A percentile compares a stretch with the other conserved stretches of the same genome.
These are phyloP conservation scores for Papilio xuthus DNA, from an alignment of 1,140 invertebrate genomes.

Conservation along the genomic window DNA sequence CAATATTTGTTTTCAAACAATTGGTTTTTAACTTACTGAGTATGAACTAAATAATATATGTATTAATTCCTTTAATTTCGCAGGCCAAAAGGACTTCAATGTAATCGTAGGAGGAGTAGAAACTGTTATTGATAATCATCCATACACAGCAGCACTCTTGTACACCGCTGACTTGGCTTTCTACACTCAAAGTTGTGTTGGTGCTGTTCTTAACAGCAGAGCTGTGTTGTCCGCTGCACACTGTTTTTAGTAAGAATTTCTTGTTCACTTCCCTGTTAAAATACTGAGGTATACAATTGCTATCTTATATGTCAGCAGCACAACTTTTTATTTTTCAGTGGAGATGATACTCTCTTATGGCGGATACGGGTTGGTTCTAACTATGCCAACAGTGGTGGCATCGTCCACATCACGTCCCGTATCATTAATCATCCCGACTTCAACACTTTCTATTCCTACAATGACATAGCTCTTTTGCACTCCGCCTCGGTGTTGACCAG, in stretches of 20 bases:
- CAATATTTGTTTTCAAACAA: too few relatives aligned
- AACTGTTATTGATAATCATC: slow-evolving; percentile 18
- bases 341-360: slow-evolving; percentile 43
- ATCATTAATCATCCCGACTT: slow-evolving; percentile 79
- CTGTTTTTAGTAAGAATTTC: slow-evolving; percentile 19
- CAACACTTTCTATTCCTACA: slow-evolving; percentile 78
- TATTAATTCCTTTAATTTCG: not conserved
- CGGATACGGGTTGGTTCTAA: slow-evolving; percentile 49
- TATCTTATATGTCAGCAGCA: not conserved
- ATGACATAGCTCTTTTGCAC: slow-evolving; percentile 82
- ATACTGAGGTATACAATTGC: too few relatives aligned
- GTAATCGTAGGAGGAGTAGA: slow-evolving; percentile 10
- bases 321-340: slow-evolving; percentile 44
- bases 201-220: slow-evolving; percentile 27
- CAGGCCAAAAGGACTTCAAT: slow-evolving; percentile 27
- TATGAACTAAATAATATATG: not conserved
- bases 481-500: slow-evolving; percentile 58
- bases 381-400: slow-evolving; percentile 49
- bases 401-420: slow-evolving; percentile 45
- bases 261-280: not conserved
- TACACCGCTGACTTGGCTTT: not conserved
- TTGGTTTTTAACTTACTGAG: not conserved
- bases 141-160: slow-evolving; percentile 22
- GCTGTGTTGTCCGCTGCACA: not conserved
- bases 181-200: slow-evolving; percentile 30